Conservation (phyloP, 1,140 invertebrate genomes). For the Meloidogyne hapla region DNA sequence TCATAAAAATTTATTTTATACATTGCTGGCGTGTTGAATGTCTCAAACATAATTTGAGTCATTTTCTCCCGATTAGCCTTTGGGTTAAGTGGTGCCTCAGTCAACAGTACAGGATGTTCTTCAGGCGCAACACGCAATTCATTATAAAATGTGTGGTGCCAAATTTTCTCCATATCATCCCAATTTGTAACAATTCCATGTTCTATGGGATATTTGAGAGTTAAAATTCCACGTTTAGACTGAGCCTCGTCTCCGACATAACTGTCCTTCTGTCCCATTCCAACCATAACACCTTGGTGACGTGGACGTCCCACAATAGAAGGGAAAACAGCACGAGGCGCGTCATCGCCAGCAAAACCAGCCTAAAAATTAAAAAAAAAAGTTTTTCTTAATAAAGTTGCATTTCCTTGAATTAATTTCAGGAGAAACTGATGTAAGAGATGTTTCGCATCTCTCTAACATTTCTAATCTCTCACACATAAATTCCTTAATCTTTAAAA, state of each 20-base stretch:
- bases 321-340: conserved; percentile 78
- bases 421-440: too few species aligned
- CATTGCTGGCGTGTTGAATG: conserved; percentile 77
- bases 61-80: conserved; percentile 89
- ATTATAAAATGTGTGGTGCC: conserved; percentile 94
- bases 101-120: conserved; percentile 85
- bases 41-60: conserved; percentile 72
- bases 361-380: conserved; percentile 66
- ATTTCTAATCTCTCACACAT: too few species aligned
- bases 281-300: conserved; percentile 77
- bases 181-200: conserved; percentile 92
- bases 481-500: too few species aligned
- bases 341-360: conserved; percentile 92
- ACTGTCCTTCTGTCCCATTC: conserved; percentile 88
- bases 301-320: conserved; percentile 71
- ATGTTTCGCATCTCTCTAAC: too few species aligned
- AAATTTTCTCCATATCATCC: conserved; percentile 96
- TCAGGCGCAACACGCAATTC: conserved; percentile 88
- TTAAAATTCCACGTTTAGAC: conserved; percentile 84
- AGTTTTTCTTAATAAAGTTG: too few species aligned
- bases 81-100: conserved; percentile 86
- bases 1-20: background rate
- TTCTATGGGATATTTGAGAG: conserved; percentile 91
- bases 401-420: too few species aligned
- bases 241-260: conserved; percentile 96